Evolutionary conservation across 2,888 invertebrate species (phyloP), one percentile per base, ranked within the genome.

Genomic region (Pheosia gnoma): DNA sequence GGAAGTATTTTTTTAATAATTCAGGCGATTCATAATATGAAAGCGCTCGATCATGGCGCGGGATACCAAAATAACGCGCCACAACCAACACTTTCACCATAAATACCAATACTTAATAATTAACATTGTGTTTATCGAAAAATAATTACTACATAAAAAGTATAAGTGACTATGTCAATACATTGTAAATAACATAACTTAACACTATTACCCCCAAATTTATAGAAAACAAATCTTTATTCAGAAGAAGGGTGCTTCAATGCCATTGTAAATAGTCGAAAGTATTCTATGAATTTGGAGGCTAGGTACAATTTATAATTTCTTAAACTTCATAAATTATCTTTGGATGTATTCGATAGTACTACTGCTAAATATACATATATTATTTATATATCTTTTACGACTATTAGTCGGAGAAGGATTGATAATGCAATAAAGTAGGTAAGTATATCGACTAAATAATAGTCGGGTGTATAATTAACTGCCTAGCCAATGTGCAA

Each of bases 341-440:
- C 82, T 83, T 84, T 83, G 82, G 83, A 81, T 83, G 80, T 78
- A 72, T 75, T 74, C 62, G 62, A 74, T 71, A 70, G 54, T 65
- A 70, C 11, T 61, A 53, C 54, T 65, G 67, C 57, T 65, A 52
- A 45, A 25, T 25, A 25, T 58, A 41, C 4, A 57, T 51, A 59
- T 62, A 56, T 51, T 59, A 43, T 25, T 11, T 11, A 52, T 52
- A n/a, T 25, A 0, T 25, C 25, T 25, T 52, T 0, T 52, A 3
- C 52, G 36, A 52, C 36, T 52, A n/a, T 3, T 9, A 52, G 52
- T 36, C 8, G 25, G 36, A 25, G 25, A 25, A 25, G 25, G 2
- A 25, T 25, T 25, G 25, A 25, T 25, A 25, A 25, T 25, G 25
- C 25, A 25, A 25, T 25, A 25, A 1, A 25, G 25, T 8, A 36